A percentile compares a stretch with the other conserved stretches of the same genome.
These are phyloP conservation scores for Spodoptera exigua DNA, from an alignment of 2,888 invertebrate species.

Conservation along the genomic window DNA sequence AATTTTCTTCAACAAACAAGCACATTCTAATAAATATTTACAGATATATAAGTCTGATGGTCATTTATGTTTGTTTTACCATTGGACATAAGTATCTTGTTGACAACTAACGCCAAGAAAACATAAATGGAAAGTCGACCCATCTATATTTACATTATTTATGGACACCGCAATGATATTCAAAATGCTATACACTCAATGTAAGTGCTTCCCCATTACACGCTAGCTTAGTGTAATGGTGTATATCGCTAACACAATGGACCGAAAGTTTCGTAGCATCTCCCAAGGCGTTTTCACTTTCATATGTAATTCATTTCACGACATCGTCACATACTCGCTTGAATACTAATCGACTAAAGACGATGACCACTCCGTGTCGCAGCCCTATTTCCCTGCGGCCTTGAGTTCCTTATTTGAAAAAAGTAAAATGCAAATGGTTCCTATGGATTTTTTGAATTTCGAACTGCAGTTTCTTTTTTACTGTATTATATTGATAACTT, in stretches of 20 bases:
- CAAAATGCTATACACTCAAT: conserved; percentile 19
- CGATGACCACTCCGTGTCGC: conserved; percentile 35
- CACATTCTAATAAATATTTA: background rate
- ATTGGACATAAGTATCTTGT: background rate
- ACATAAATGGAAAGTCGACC: conserved; percentile 25
- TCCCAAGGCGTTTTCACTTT: conserved; percentile 74
- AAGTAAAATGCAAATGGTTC: conserved; percentile 25
- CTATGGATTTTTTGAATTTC: background rate
- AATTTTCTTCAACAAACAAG: background rate
- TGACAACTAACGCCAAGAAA: conserved; percentile 9
- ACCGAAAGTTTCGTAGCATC: conserved; percentile 69
- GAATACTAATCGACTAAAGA: conserved; percentile 66
- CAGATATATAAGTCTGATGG: background rate
- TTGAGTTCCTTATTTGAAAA: conserved; percentile 55
- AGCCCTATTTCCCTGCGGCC: conserved; percentile 54
- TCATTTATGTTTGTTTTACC: background rate
- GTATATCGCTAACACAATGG: conserved; percentile 55
- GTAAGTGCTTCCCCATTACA: conserved; percentile 54
- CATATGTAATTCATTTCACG: conserved; percentile 72
- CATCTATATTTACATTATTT: conserved; percentile 39
- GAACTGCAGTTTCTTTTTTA: too few relatives aligned
- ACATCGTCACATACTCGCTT: conserved; percentile 58
- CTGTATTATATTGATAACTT: conserved; percentile 27
- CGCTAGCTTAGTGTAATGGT: conserved; percentile 50
- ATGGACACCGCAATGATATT: conserved; percentile 29